phyloP scores from a whole-genome alignment of 2,113 vertebrate genomes.

The Caloenas nicobarica region DNA sequence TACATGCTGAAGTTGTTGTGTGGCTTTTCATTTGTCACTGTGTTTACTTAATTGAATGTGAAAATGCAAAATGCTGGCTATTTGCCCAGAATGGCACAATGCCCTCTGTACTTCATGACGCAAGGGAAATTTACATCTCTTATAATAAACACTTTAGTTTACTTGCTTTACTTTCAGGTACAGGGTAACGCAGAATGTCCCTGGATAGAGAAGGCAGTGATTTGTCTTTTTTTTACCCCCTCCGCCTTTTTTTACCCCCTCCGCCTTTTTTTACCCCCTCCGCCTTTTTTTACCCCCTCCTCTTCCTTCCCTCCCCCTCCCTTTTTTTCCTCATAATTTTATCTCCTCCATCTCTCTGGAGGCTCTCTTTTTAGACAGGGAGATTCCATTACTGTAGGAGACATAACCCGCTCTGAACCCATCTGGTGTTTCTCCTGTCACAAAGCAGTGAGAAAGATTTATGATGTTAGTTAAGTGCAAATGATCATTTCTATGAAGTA shows the following conservation, averaged over 20 bases:
- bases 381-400: neutral
- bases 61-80: conserved; percentile 4
- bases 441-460: neutral
- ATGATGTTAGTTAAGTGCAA: neutral
- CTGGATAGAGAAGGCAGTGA: neutral
- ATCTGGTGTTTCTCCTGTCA: neutral
- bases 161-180: neutral
- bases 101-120: neutral
- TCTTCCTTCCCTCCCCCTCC: no score
- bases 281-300: no score
- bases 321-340: neutral
- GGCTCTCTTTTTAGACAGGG: neutral
- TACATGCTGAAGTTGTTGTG: neutral
- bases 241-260: no score
- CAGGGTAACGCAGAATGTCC: neutral
- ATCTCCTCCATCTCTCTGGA: neutral
- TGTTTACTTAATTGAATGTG: neutral
- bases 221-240: neutral
- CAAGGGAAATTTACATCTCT: neutral
- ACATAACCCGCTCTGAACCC: neutral
- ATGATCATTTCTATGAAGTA: neutral
- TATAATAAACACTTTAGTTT: neutral
- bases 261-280: no score
- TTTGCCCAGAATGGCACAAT: neutral
- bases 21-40: conserved; percentile 2